A percentile compares a stretch with the other conserved stretches of the same genome.
These are phyloP conservation scores for Plecotus auritus DNA, from an alignment of 2,113 vertebrate genomes.

Conservation along the genomic window DNA sequence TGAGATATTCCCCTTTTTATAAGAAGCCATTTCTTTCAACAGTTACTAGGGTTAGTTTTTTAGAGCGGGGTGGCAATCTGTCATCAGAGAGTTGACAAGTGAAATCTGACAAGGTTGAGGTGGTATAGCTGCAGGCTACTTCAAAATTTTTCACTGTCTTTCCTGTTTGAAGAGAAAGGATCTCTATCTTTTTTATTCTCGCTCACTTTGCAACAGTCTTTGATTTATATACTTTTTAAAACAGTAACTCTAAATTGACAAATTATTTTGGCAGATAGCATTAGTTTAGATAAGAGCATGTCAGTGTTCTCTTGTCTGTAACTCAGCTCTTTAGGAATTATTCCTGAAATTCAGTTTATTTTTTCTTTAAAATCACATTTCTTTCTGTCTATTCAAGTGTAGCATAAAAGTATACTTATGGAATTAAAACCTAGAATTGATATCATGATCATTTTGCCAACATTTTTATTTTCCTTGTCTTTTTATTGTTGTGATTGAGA, in stretches of 20 bases:
- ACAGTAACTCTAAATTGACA: constrained; percentile 63
- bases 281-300: constrained; percentile 70
- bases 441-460: constrained; percentile 71
- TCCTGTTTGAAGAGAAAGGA: constrained; percentile 58
- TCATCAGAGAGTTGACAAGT: constrained; percentile 71
- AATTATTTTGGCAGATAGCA: constrained; percentile 64
- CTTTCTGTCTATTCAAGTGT: constrained; percentile 61
- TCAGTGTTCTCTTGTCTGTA: constrained; percentile 49
- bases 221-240: constrained; percentile 70
- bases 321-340: constrained; percentile 68
- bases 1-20: constrained; percentile 66
- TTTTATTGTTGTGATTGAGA: constrained; percentile 66
- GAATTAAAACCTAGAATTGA: constrained; percentile 76
- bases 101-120: constrained; percentile 69
- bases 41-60: constrained; percentile 65
- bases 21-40: constrained; percentile 69
- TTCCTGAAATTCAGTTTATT: constrained; percentile 75
- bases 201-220: constrained; percentile 49
- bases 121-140: constrained; percentile 61
- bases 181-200: constrained; percentile 55
- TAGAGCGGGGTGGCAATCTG: constrained; percentile 63
- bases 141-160: constrained; percentile 53
- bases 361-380: constrained; percentile 77
- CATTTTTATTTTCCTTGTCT: constrained; percentile 67
- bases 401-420: constrained; percentile 61